Evolutionary conservation across 2,888 invertebrate species (phyloP), one percentile per base, ranked within the genome.

Genomic region (Cetonia aurata): DNA sequence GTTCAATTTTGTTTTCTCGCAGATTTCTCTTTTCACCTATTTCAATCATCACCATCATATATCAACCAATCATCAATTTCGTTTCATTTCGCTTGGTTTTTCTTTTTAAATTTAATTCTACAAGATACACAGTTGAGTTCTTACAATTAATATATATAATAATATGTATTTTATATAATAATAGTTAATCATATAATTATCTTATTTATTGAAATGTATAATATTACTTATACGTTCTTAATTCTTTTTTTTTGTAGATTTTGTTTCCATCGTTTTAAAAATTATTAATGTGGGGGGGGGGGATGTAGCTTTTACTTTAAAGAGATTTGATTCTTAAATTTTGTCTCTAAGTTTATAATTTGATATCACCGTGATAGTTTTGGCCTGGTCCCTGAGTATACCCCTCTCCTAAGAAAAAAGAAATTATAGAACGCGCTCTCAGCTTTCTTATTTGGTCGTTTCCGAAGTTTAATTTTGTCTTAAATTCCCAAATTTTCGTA

Each of bases 341-440:
- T 82, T 81, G 80, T 82, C 81, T 83, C 82, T 81, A 75, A 73
- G 76, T 80, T 79, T 79, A 82, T 56, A 53, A 56, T 83, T 84
- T 84, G 84, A 84, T 85, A 84, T 85, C 83, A 84, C 84, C 84
- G 84, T 84, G 84, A 84, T 83, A 82, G 83, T 83, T 84, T 82
- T 85, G 86, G 85, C 85, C 85, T 86, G 86, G 85, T 86, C 86
- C 85, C 85, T 85, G 85, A 85, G 84, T 84, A 83, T 83, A 84
- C 84, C 84, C 83, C 83, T 83, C 75, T 50, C 50, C 50, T 65
- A 44, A 65, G 25, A n/a, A 6, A 62, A 37, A 50, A 6, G 3
- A 37, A 37, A 37, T 37, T 10, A 6, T 37, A 37, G 37, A 37
- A 37, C 10, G 37, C 37, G 10, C 37, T 25, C 37, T 10, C 37